Percentiles rank a stretch among this genome's conserved stretches.
Conservation (phyloP, 2,797 vertebrate species). For the Ciconia nigra region DNA sequence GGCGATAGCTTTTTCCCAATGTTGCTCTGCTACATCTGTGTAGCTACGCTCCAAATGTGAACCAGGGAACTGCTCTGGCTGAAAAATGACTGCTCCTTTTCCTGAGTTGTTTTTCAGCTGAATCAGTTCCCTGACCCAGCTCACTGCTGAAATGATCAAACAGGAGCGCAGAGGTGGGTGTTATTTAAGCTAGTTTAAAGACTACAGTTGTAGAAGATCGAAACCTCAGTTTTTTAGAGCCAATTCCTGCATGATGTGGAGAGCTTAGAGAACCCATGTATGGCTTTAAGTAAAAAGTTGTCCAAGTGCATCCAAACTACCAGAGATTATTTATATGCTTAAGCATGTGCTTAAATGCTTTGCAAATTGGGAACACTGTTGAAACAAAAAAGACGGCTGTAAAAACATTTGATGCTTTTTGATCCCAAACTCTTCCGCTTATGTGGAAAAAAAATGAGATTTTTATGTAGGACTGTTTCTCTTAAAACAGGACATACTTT, state of each 20-base stretch:
- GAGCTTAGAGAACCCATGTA: background rate
- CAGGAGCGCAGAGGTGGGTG: background rate
- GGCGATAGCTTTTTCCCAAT: background rate
- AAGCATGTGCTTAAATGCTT: background rate
- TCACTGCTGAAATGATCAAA: background rate
- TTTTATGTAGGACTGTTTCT: background rate
- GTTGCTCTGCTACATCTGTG: background rate
- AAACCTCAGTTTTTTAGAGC: background rate
- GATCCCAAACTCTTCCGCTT: background rate
- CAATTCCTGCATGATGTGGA: background rate
- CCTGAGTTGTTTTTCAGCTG: background rate
- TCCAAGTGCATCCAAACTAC: background rate
- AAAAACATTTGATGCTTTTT: slow-evolving; percentile 31
- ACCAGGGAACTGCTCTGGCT: background rate
- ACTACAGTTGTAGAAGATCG: background rate
- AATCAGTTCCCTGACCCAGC: background rate
- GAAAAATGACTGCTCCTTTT: background rate
- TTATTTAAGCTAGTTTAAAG: background rate
- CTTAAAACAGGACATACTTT: slow-evolving; percentile 85
- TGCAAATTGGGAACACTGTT: background rate
- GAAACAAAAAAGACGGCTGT: background rate
- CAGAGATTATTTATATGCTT: background rate
- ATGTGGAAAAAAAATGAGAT: background rate
- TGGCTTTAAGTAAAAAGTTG: background rate
- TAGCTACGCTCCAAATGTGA: background rate